These are phyloP conservation scores for Trididemnum nubilum DNA, from an alignment of 23 tunicate genomes.

Conservation along the genomic window DNA sequence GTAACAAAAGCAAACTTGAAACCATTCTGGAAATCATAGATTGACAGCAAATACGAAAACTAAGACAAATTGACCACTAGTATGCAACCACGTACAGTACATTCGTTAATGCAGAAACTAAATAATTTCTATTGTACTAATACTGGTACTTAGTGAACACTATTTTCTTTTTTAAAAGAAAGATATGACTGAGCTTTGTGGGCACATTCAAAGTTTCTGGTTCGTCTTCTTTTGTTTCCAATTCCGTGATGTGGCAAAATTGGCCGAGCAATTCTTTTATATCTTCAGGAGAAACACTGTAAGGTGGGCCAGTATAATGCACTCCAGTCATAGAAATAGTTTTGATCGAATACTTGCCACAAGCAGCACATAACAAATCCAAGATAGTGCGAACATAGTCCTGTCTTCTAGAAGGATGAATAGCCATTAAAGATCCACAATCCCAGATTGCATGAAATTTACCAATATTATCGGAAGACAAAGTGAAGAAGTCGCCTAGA, in stretches of 20 bases:
- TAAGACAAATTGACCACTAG: no score
- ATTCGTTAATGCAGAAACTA: no score
- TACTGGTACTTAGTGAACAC: no score
- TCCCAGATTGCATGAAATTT: conserved; percentile 63
- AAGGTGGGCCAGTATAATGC: background rate
- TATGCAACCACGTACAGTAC: no score
- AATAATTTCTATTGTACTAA: no score
- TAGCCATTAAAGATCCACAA: conserved; percentile 46
- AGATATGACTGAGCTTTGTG: no score
- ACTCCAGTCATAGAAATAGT: background rate
- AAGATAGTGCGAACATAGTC: background rate
- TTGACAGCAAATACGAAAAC: no score
- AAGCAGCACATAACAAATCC: background rate
- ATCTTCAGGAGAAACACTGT: background rate
- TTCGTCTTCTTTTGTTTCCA: background rate
- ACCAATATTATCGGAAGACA: conserved; percentile 19
- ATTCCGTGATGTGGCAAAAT: background rate
- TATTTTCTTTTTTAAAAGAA: no score
- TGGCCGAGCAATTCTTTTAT: background rate
- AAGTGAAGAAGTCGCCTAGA: conserved; percentile 49
- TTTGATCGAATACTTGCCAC: background rate
- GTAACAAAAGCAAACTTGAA: no score
- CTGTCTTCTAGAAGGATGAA: background rate
- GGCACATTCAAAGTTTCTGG: no score
- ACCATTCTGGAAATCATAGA: no score